Evolutionary conservation across 2,888 invertebrate species (phyloP), one percentile per base, ranked within the genome.

Genomic region (Heliothis peltigera): DNA sequence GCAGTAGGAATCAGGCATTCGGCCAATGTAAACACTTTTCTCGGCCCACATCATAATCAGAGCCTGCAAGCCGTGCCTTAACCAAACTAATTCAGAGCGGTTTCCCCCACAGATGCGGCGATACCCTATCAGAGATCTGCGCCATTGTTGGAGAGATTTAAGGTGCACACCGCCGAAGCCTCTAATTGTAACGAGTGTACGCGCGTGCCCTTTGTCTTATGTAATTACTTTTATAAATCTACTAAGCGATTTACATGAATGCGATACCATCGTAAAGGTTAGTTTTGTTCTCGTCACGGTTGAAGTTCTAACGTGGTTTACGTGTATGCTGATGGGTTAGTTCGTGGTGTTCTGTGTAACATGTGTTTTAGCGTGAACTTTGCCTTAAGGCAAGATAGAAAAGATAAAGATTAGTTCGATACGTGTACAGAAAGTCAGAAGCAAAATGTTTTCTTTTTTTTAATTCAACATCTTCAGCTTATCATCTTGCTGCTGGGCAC

Each of bases 221-320:
- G 86, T 91, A 91, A 91, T 91, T 90, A 89, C 91, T 89, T 89
- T 89, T 90, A 90, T 90, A 89, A 87, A 88, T 87, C 87, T 83
- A 87, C 87, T 89, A 86, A 89, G 87, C 90, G 88, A 91, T 91
- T 89, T 89, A 88, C 90, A 89, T 88, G 86, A 66, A 71, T 52
- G 53, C 52, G 90, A 90, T 90, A 87, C 60, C 64, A 67, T 70
- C 86, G 83, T 84, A 88, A 89, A 91, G 90, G 89, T 89, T 90
- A 90, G 86, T 86, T 83, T 87, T 86, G 87, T 87, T 84, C 83
- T 81, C 79, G 88, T 88, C 82, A 87, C 84, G 90, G 86, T 86
- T 80, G 79, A 80, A 77, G 72, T 60, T 60, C 62, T 58, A 6
- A 35, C 7, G 70, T 75, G 51, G 62, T 69, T 79, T 79, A 77